phyloP scores from a whole-genome alignment of 2,888 invertebrate species.

The Cloeon dipterum region DNA sequence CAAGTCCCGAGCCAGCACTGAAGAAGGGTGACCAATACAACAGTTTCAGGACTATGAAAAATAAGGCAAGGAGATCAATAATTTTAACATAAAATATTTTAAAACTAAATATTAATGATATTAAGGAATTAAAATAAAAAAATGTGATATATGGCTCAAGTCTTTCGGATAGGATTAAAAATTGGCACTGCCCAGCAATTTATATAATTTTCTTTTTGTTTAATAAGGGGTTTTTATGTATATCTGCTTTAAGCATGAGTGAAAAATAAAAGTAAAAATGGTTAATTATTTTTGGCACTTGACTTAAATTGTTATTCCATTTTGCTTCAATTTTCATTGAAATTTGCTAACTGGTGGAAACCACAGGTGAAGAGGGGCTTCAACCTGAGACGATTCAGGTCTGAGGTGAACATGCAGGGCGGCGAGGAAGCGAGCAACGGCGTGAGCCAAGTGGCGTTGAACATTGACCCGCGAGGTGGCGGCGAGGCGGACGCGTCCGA shows the following conservation, averaged over 20 bases:
- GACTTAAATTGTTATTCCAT: no score
- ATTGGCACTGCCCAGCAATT: no score
- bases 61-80: slow-evolving; percentile 13
- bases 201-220: background rate
- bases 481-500: slow-evolving; percentile 21
- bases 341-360: no score
- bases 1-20: slow-evolving; percentile 5
- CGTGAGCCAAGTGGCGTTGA: slow-evolving; percentile 4
- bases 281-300: no score
- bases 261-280: background rate
- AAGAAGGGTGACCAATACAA: slow-evolving; percentile 16
- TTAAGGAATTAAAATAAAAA: no score
- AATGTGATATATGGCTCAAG: no score
- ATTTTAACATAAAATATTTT: background rate
- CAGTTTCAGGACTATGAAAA: slow-evolving; percentile 18
- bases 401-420: slow-evolving; percentile 18
- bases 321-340: no score
- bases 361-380: slow-evolving; percentile 19
- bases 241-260: no score
- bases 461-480: slow-evolving; percentile 17
- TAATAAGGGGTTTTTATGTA: slow-evolving; percentile 2
- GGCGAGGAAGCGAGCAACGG: background rate
- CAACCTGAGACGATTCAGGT: slow-evolving; percentile 18
- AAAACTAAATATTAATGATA: no score
- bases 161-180: no score